phyloP scores from a whole-genome alignment of 2,888 invertebrate genomes.

The Volucella bombylans region DNA sequence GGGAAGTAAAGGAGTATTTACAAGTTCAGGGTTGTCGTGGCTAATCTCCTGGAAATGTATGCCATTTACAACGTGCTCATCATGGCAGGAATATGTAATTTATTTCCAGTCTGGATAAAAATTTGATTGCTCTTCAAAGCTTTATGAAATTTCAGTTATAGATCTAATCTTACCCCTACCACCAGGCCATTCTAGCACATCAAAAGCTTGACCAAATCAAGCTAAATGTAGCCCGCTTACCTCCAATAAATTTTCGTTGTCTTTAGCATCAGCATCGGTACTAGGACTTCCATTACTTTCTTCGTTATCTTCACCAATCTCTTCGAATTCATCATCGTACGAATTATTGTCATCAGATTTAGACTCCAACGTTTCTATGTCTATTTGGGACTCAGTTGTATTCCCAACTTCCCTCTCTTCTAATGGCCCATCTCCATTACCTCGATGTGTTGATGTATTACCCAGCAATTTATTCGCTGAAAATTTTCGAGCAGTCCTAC shows the following conservation, averaged over 20 bases:
- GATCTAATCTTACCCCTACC: too few relatives aligned
- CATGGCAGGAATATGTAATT: too few relatives aligned
- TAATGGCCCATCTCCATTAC: slow-evolving; percentile 73
- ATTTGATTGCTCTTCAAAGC: too few relatives aligned
- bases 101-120: too few relatives aligned
- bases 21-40: too few relatives aligned
- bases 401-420: slow-evolving; percentile 45
- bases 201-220: neutral
- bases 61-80: too few relatives aligned
- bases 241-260: slow-evolving; percentile 46
- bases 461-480: slow-evolving; percentile 41
- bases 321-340: slow-evolving; percentile 74
- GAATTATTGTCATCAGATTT: slow-evolving; percentile 51
- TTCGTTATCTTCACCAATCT: slow-evolving; percentile 44
- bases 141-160: too few relatives aligned
- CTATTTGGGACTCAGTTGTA: slow-evolving; percentile 14
- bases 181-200: neutral
- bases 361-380: slow-evolving; percentile 30
- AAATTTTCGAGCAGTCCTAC: slow-evolving; percentile 38
- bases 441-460: slow-evolving; percentile 72
- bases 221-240: slow-evolving; percentile 5
- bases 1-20: too few relatives aligned
- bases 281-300: too few relatives aligned
- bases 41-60: too few relatives aligned
- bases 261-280: slow-evolving; percentile 7